Evolutionary conservation across 2,888 invertebrate species (phyloP).

Genomic region (Laothoe populi): DNA sequence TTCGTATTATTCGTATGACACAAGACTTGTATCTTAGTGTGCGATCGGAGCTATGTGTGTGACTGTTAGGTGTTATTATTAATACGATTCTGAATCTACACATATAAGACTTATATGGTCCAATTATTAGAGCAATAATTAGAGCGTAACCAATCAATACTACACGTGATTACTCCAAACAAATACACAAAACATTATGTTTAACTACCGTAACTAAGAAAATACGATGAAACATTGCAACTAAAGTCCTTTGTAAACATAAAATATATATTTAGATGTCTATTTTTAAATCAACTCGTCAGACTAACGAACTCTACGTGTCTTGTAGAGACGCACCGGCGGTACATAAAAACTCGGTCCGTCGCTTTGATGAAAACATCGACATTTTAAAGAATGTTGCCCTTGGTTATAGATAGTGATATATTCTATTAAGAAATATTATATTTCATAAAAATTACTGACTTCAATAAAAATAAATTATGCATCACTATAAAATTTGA

Average conservation of each 20-base stretch:
- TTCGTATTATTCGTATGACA: too few relatives aligned
- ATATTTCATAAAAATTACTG: not conserved
- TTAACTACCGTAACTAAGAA: slow-evolving; percentile 18
- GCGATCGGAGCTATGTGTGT: too few relatives aligned
- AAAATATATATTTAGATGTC: slow-evolving; percentile 46
- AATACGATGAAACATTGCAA: slow-evolving; percentile 36
- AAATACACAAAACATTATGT: slow-evolving; percentile 15
- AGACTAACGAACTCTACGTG: slow-evolving; percentile 33
- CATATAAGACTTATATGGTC: not conserved
- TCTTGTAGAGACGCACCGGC: slow-evolving; percentile 1
- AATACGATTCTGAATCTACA: not conserved
- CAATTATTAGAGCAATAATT: not conserved
- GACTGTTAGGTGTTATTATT: too few relatives aligned
- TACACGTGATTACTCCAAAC: not conserved
- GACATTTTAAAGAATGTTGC: not conserved
- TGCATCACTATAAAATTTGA: too few relatives aligned
- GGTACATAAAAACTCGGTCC: slow-evolving; percentile 2
- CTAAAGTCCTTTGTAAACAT: slow-evolving; percentile 37
- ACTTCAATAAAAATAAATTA: too few relatives aligned
- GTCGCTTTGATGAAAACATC: not conserved
- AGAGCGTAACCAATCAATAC: slow-evolving; percentile 1
- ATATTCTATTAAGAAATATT: not conserved
- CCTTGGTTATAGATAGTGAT: not conserved
- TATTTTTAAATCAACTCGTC: slow-evolving; percentile 41
- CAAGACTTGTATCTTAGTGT: too few relatives aligned